Percentiles rank a stretch among this genome's conserved stretches.
phyloP scores from a whole-genome alignment of 2,113 vertebrate species.

The Hemicordylus capensis region DNA sequence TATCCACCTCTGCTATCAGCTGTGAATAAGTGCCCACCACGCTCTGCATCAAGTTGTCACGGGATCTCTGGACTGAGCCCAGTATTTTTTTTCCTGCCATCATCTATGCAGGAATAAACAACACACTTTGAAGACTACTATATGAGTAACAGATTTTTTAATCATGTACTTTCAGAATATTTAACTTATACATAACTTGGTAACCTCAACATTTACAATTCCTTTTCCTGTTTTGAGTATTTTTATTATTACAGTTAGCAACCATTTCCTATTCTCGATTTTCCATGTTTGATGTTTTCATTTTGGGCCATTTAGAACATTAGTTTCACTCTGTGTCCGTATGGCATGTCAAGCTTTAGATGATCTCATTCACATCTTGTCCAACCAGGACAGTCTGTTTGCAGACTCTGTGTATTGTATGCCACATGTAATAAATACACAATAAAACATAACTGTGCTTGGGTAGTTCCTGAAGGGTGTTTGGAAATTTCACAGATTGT shows the following conservation, averaged over 20 bases:
- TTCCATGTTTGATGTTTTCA: constrained; percentile 20
- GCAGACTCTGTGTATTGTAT: neutral
- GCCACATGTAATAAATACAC: neutral
- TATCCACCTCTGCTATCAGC: neutral
- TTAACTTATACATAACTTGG: constrained; percentile 7
- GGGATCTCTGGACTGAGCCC: neutral
- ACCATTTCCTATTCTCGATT: neutral
- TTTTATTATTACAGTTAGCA: constrained; percentile 19
- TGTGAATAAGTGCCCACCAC: neutral
- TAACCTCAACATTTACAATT: constrained; percentile 4
- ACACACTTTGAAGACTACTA: neutral
- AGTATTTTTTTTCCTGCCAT: neutral
- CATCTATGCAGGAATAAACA: neutral
- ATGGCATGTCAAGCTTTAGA: neutral
- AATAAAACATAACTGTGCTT: neutral
- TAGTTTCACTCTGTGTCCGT: constrained; percentile 15
- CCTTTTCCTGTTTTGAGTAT: constrained; percentile 8
- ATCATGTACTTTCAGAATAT: constrained; percentile 2
- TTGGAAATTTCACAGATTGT: neutral
- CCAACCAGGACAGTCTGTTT: neutral
- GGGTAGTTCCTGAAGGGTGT: neutral
- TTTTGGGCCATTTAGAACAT: neutral
- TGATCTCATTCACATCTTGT: constrained; percentile 12
- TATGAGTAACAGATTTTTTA: neutral
- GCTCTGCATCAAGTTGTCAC: neutral